A percentile compares a stretch with the other conserved stretches of the same genome.
Conservation (phyloP, 2,888 invertebrate genomes). For the Hesperia comma region DNA sequence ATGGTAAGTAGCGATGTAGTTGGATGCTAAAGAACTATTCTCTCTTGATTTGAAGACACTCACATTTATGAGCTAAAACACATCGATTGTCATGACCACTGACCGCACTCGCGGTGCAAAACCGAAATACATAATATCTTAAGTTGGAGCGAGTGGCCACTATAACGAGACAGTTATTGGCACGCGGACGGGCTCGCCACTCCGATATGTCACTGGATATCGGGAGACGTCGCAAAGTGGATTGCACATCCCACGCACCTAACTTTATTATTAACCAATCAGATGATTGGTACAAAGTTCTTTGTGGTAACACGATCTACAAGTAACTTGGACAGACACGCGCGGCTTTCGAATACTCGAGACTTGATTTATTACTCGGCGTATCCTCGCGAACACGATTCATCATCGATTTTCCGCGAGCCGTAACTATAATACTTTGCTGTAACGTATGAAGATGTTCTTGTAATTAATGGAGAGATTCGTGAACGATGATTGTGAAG, state of each 20-base stretch:
- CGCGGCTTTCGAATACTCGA: constrained; percentile 20
- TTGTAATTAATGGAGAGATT: constrained; percentile 8
- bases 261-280: constrained; percentile 21
- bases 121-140: not conserved
- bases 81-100: too few species aligned
- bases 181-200: constrained; percentile 13
- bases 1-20: too few species aligned
- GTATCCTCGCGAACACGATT: not conserved
- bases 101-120: not conserved
- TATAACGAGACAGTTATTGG: constrained; percentile 26
- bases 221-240: constrained; percentile 27
- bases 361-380: constrained; percentile 21
- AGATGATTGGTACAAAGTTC: constrained; percentile 17
- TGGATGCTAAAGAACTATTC: too few species aligned
- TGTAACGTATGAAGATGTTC: constrained; percentile 15
- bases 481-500: constrained; percentile 3
- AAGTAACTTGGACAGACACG: constrained; percentile 7
- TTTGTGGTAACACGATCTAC: not conserved
- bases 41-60: too few species aligned
- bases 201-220: constrained; percentile 16
- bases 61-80: too few species aligned
- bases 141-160: not conserved
- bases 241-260: constrained; percentile 13
- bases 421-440: not conserved
- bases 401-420: constrained; percentile 13